Conservation (phyloP, 2,113 vertebrate genomes). For the Lasiurus borealis region DNA sequence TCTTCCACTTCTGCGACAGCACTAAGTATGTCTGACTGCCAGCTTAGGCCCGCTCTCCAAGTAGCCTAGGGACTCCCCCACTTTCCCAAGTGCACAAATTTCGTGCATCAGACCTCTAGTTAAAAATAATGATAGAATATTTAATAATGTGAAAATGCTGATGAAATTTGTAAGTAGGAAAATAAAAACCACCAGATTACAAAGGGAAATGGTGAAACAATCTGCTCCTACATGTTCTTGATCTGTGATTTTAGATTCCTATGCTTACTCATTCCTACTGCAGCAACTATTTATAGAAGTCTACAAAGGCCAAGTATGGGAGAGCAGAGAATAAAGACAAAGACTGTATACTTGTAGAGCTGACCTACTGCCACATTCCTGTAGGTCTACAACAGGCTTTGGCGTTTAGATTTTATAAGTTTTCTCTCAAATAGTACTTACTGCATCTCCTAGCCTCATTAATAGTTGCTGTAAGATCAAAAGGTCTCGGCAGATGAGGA, state of each 20-base stretch:
- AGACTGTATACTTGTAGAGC: neutral
- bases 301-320: neutral
- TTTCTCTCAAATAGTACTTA: conserved; percentile 82
- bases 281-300: neutral
- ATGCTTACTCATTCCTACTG: neutral
- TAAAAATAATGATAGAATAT: neutral
- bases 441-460: conserved; percentile 91
- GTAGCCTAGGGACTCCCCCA: too few species aligned
- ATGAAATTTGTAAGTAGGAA: neutral
- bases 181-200: neutral
- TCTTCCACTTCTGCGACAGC: too few species aligned
- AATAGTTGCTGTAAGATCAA: conserved; percentile 95
- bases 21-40: too few species aligned
- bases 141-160: neutral
- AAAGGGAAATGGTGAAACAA: neutral
- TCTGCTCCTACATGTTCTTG: neutral
- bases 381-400: neutral
- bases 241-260: neutral
- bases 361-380: neutral
- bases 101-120: too few species aligned
- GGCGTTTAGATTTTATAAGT: neutral
- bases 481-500: conserved; percentile 94
- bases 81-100: too few species aligned
- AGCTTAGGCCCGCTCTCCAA: too few species aligned
- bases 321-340: neutral